phyloP scores from a whole-genome alignment of 2,797 vertebrate genomes.

The Neostethus bicornis region DNA sequence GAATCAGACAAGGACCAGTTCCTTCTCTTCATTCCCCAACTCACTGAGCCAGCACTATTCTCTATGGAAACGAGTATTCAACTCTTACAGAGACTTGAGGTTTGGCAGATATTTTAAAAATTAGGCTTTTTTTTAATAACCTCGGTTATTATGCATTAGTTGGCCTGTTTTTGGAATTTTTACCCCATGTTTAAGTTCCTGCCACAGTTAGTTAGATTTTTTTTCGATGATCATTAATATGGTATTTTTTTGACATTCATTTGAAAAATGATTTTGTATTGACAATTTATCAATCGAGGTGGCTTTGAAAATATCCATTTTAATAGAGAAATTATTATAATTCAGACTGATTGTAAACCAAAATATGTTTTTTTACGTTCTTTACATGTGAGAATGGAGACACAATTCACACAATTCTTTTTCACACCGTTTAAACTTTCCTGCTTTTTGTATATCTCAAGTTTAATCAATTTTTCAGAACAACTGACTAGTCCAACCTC shows the following conservation, averaged over 20 bases:
- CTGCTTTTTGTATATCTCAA: not conserved
- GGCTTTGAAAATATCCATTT: not conserved
- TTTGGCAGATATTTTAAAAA: not conserved
- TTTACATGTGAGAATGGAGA: not conserved
- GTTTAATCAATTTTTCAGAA: not conserved
- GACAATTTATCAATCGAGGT: not conserved
- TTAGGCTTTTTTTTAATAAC: too few species aligned
- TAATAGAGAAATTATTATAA: not conserved
- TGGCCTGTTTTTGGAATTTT: not conserved
- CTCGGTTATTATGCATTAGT: too few species aligned
- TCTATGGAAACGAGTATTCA: conserved; percentile 9
- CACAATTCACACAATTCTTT: not conserved
- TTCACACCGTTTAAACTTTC: too few species aligned
- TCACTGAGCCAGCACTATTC: conserved; percentile 4
- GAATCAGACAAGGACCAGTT: conserved; percentile 4
- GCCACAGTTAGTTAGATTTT: not conserved
- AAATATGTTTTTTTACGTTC: not conserved
- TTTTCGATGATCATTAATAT: too few species aligned
- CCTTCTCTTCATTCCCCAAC: not conserved
- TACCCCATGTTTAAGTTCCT: not conserved
- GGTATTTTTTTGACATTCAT: too few species aligned
- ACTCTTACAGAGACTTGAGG: not conserved
- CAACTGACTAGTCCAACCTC: not conserved
- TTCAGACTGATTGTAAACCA: not conserved
- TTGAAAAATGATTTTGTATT: not conserved